Conservation (phyloP, 2,113 vertebrate species). For the Perca fluviatilis region DNA sequence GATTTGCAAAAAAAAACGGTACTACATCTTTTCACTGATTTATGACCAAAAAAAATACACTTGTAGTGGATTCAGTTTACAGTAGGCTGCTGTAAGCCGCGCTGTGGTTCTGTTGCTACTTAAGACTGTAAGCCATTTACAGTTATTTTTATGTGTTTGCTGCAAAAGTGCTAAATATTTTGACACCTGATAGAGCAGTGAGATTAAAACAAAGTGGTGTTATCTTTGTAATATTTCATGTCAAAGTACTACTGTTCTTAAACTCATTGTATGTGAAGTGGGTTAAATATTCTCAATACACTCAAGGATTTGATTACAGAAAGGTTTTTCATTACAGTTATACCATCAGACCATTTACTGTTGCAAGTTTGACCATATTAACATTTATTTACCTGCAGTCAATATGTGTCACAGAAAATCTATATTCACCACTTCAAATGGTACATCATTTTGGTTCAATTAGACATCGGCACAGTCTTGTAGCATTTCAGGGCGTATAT, state of each 20-base stretch:
- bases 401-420: not conserved
- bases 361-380: not conserved
- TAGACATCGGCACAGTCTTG: not conserved
- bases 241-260: not conserved
- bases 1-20: conserved; percentile 19
- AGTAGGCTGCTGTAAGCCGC: not conserved
- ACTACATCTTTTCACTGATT: conserved; percentile 41
- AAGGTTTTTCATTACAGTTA: not conserved
- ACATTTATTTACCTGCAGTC: not conserved
- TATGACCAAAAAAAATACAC: conserved; percentile 36
- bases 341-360: not conserved
- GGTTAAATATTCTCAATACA: not conserved
- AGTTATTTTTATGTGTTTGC: conserved; percentile 7
- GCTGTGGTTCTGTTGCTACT: conserved; percentile 4
- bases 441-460: not conserved
- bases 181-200: not conserved
- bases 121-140: conserved; percentile 25
- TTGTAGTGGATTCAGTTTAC: conserved; percentile 19
- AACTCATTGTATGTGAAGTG: not conserved
- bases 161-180: conserved; percentile 1
- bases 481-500: conserved; percentile 28
- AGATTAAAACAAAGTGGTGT: not conserved
- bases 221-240: not conserved
- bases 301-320: not conserved
- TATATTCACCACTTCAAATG: not conserved